Base-by-base conservation (phyloP, 2,888 invertebrate genomes). In the Hypena proboscidalis region DNA sequence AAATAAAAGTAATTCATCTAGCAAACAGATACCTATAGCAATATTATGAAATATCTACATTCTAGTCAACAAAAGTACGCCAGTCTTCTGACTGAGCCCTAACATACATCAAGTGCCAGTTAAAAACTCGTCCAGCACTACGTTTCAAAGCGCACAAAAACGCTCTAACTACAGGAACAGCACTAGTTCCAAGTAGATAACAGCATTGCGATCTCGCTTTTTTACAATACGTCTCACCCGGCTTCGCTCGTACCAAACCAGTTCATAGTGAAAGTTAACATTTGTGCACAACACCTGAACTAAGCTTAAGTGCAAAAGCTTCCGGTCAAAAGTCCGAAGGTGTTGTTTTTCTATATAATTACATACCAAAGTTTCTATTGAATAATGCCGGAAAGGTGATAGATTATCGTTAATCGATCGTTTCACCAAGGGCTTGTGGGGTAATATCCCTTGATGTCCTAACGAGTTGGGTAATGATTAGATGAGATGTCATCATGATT, bases 261-360 rank as follows among this genome's bases (percentile, higher is more conserved):
- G 83, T 84, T 69, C 65, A 55, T 53, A 80, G 88, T 81, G 88
- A 89, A 89, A 87, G 88, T 85, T 74, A 60, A 62, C 47, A 63
- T 75, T 71, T 74, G 71, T 79, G 76, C 74, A 77, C 72, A 77
- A 79, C 81, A 81, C 79, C 77, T 78, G 73, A 75, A 69, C 68
- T 60, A 67, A 38, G 33, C 65, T 64, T 56, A 62, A 70, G 67
- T 74, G 55, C 67, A 63, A 68, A 69, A 66, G 70, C 77, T 83
- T 85, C 85, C 86, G 84, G 74, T 73, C 68, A 56, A 55, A 59
- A 60, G 63, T 67, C 82, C 75, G 70, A 62, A 71, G 83, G 83
- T 82, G 77, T 70, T 74, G 72, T 79, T 79, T 76, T 62, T 66
- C 56, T 64, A 56, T 76, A 70, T 74, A 76, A 77, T 76, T 78